Conservation (phyloP, 2,113 vertebrate species). For the Jaculus jaculus region DNA sequence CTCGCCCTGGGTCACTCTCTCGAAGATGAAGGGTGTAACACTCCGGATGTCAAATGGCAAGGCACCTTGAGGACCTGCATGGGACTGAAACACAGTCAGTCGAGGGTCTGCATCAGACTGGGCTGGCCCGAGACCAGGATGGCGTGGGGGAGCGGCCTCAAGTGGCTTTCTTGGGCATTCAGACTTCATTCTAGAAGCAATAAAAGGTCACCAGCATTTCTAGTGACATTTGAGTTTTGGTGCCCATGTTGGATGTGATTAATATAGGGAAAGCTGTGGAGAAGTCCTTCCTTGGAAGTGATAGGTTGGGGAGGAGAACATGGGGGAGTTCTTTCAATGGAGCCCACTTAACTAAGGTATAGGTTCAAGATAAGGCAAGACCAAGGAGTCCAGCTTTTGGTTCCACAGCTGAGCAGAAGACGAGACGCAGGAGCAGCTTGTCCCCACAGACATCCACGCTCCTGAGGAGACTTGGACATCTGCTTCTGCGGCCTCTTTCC, state of each 20-base stretch:
- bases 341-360: rapidly evolving
- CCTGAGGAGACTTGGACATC: too few relatives aligned
- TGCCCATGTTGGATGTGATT: neutral
- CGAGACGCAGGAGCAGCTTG: too few relatives aligned
- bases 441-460: neutral
- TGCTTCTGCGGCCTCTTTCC: neutral
- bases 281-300: neutral
- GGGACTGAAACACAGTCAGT: neutral
- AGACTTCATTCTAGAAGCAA: neutral
- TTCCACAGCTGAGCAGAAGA: neutral
- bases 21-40: too few relatives aligned
- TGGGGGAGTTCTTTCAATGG: neutral
- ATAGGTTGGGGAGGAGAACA: neutral
- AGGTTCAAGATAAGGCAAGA: neutral
- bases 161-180: neutral
- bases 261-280: neutral
- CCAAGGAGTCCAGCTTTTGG: neutral
- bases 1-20: neutral
- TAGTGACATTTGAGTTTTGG: neutral
- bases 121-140: neutral
- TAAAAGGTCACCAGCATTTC: neutral
- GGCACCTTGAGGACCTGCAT: neutral
- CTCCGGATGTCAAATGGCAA: neutral
- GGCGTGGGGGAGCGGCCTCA: neutral
- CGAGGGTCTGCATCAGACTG: rapidly evolving